These are phyloP conservation scores for Benthosema pterotum DNA, from an alignment of 2,797 vertebrate species.

Conservation along the genomic window DNA sequence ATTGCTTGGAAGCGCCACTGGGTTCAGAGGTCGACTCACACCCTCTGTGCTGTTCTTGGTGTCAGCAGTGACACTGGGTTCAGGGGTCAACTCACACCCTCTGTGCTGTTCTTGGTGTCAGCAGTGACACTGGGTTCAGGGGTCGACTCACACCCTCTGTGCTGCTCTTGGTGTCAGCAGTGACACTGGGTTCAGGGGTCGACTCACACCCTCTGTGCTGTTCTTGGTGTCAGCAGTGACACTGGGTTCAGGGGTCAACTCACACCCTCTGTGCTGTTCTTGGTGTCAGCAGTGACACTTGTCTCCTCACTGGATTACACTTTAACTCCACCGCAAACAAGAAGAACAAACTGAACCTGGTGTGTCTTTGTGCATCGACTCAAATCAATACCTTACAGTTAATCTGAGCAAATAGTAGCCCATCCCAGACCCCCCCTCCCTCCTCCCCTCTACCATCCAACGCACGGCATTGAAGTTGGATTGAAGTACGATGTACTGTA, in stretches of 20 bases:
- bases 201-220: no score
- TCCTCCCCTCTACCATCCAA: not conserved
- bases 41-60: no score
- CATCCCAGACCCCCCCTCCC: slow-evolving; percentile 35
- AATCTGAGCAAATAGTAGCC: slow-evolving; percentile 14
- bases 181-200: no score
- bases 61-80: no score
- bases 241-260: slow-evolving; percentile 43
- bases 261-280: slow-evolving; percentile 41
- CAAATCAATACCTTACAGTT: slow-evolving; percentile 38
- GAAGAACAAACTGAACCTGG: slow-evolving; percentile 23
- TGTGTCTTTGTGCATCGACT: slow-evolving; percentile 28
- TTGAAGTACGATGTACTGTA: no score
- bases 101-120: slow-evolving; percentile 31
- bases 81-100: slow-evolving; percentile 49
- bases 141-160: no score
- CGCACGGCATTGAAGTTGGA: not conserved
- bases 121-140: slow-evolving; percentile 33
- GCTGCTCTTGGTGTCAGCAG: no score
- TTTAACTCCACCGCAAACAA: slow-evolving; percentile 54
- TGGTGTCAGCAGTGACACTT: slow-evolving; percentile 33
- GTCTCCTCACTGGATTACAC: slow-evolving; percentile 38
- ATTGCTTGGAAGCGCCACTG: no score
- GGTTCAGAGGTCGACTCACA: no score
- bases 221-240: no score